A percentile compares a stretch with the other conserved stretches of the same genome.
phyloP scores from a whole-genome alignment of 2,797 vertebrate genomes.

The Iguana delicatissima region DNA sequence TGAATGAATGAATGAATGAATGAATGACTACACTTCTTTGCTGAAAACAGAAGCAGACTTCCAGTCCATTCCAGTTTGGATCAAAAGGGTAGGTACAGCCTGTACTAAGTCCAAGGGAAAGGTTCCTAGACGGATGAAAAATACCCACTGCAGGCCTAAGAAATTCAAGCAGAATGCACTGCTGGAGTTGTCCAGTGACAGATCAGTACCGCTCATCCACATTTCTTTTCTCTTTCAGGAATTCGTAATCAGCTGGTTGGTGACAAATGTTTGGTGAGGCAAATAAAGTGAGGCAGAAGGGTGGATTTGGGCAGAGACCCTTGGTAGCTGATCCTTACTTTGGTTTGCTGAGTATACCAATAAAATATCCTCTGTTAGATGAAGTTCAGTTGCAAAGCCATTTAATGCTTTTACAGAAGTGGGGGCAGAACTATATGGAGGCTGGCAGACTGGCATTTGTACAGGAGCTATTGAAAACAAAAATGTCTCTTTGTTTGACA shows the following conservation, averaged over 20 bases:
- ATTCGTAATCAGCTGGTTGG: neutral
- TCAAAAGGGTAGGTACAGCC: too few species aligned
- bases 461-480: slow-evolving; percentile 2
- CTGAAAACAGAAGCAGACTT: too few species aligned
- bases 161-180: neutral
- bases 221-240: neutral
- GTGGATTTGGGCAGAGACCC: neutral
- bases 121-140: too few species aligned
- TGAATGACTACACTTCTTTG: too few species aligned
- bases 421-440: neutral
- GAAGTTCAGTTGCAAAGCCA: neutral
- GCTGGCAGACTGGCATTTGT: slow-evolving; percentile 16
- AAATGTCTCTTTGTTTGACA: slow-evolving; percentile 28
- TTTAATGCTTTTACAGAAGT: neutral
- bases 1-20: too few species aligned
- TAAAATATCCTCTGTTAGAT: neutral
- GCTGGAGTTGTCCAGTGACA: too few species aligned
- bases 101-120: too few species aligned
- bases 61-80: too few species aligned
- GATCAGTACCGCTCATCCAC: neutral
- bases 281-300: neutral
- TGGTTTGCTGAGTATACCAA: neutral
- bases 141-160: too few species aligned
- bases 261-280: neutral
- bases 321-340: neutral